Evolutionary conservation across 2,888 invertebrate species (phyloP).

Genomic region (Epistrophella euchroma): DNA sequence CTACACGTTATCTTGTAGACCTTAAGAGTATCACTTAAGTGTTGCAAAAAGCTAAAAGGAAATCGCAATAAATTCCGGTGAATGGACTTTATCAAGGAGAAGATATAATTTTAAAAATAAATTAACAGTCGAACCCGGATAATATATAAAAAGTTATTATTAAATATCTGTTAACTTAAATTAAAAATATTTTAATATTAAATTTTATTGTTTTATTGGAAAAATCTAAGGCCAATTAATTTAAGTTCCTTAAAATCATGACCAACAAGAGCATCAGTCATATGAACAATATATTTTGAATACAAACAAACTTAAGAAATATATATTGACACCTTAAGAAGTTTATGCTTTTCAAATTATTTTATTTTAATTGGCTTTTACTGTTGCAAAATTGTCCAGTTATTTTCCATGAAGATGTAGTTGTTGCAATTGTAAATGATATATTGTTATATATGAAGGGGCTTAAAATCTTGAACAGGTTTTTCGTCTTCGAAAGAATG

Average conservation of each 20-base stretch:
- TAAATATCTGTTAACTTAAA: too few species aligned
- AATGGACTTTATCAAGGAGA: constrained; percentile 4
- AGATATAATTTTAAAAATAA: neutral
- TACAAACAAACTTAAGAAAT: too few species aligned
- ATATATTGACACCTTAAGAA: too few species aligned
- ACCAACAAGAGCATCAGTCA: too few species aligned
- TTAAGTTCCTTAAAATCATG: too few species aligned
- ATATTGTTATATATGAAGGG: neutral
- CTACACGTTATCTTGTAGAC: neutral
- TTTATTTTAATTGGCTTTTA: neutral
- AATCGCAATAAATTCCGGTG: constrained; percentile 17
- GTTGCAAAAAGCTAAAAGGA: constrained; percentile 16
- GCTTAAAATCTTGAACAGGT: neutral
- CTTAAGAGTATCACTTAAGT: constrained; percentile 1
- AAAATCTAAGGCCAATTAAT: too few species aligned
- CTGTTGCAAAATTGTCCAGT: neutral
- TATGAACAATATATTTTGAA: too few species aligned
- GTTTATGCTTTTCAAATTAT: too few species aligned
- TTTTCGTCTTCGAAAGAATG: neutral
- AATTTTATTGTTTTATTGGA: too few species aligned
- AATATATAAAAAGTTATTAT: too few species aligned
- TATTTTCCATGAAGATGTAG: constrained; percentile 2
- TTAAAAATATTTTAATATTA: too few species aligned
- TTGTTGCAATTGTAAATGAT: neutral
- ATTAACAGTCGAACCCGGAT: neutral